Evolutionary conservation across 2,797 vertebrate species (phyloP).

Genomic region (Selene dorsalis): DNA sequence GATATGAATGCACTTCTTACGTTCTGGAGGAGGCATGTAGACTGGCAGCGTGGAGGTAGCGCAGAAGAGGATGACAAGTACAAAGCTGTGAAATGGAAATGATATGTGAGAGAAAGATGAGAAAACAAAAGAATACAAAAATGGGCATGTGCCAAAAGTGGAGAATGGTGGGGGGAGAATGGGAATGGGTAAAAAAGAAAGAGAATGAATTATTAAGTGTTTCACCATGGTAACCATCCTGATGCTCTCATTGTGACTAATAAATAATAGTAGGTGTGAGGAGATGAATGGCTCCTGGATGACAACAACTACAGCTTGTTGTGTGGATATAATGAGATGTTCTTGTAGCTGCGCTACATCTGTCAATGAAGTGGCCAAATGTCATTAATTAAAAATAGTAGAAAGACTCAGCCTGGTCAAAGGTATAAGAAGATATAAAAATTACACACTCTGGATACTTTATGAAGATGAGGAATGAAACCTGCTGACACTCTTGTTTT

Average conservation of each 20-base stretch:
- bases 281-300: conserved; percentile 34
- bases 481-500: not conserved
- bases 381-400: conserved; percentile 25
- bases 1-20: conserved; percentile 74
- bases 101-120: conserved; percentile 45
- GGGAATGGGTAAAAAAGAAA: conserved; percentile 66
- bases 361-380: conserved; percentile 3
- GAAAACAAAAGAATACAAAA: conserved; percentile 31
- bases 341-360: conserved; percentile 10
- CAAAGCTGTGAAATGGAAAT: conserved; percentile 74
- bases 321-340: conserved; percentile 12
- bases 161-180: conserved; percentile 36
- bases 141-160: conserved; percentile 35
- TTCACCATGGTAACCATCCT: conserved; percentile 39
- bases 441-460: not conserved
- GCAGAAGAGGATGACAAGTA: conserved; percentile 63
- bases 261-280: conserved; percentile 43
- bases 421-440: not conserved
- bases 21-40: conserved; percentile 64
- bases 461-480: not conserved
- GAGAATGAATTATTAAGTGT: conserved; percentile 73
- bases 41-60: conserved; percentile 66
- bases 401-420: not conserved
- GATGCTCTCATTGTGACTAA: conserved; percentile 40
- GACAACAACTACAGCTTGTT: conserved; percentile 23